Percentiles rank a stretch among this genome's conserved stretches.
phyloP scores from a whole-genome alignment of 2,888 invertebrate species.

The Tineola bisselliella region DNA sequence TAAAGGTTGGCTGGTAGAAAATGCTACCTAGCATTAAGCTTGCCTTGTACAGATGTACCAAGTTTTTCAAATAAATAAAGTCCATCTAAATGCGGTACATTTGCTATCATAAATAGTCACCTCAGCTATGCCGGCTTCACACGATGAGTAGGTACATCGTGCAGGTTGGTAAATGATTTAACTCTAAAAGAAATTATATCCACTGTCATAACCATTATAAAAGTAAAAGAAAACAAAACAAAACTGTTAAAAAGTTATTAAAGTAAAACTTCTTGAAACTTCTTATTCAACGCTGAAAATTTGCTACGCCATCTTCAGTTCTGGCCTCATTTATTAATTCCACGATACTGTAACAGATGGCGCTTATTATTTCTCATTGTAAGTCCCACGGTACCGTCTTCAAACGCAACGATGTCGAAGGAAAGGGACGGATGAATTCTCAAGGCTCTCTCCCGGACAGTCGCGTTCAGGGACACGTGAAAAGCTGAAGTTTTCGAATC shows the following conservation, averaged over 20 bases:
- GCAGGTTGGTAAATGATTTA: too few relatives aligned
- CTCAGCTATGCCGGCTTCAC: too few relatives aligned
- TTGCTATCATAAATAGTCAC: too few relatives aligned
- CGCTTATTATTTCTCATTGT: conserved; percentile 23
- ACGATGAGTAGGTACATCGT: too few relatives aligned
- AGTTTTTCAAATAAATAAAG: too few relatives aligned
- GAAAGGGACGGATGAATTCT: conserved; percentile 64
- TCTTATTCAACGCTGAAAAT: background rate
- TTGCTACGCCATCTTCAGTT: conserved; percentile 48
- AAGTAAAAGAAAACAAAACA: background rate
- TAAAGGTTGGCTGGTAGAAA: too few relatives aligned
- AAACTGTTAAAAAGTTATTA: background rate
- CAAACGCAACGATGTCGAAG: conserved; percentile 42
- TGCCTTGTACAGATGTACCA: too few relatives aligned
- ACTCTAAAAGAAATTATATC: too few relatives aligned
- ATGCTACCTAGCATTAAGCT: too few relatives aligned
- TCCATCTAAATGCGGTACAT: too few relatives aligned
- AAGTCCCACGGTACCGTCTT: conserved; percentile 52
- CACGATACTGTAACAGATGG: conserved; percentile 32
- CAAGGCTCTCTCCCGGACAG: conserved; percentile 44
- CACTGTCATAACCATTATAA: too few relatives aligned
- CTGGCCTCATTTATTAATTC: conserved; percentile 29
- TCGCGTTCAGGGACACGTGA: conserved; percentile 32
- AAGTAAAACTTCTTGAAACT: background rate
- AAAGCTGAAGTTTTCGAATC: conserved; percentile 43